phyloP scores from a whole-genome alignment of 2,797 vertebrate species.

The Allobates femoralis region DNA sequence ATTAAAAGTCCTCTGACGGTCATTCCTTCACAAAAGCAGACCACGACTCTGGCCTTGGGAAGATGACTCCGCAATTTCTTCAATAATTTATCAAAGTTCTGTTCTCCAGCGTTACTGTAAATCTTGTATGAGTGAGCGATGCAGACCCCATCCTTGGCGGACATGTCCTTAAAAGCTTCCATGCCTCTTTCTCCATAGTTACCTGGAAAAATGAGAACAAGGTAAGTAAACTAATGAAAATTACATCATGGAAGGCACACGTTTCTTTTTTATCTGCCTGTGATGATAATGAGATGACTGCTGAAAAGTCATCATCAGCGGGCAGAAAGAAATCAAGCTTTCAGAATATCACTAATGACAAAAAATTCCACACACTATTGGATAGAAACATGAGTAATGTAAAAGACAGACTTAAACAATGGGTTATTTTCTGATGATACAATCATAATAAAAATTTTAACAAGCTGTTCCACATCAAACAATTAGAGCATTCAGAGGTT shows the following conservation, averaged over 20 bases:
- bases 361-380: no score
- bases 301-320: no score
- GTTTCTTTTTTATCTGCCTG: background rate
- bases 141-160: slow-evolving; percentile 95
- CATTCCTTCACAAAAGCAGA: slow-evolving; percentile 98
- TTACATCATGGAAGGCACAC: no score
- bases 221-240: background rate
- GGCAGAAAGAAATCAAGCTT: no score
- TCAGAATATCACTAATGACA: no score
- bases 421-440: no score
- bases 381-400: no score
- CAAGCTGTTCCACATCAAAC: no score
- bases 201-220: slow-evolving; percentile 74
- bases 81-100: slow-evolving; percentile 94
- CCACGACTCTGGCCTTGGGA: slow-evolving; percentile 96
- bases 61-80: slow-evolving; percentile 87
- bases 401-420: no score
- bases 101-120: slow-evolving; percentile 96
- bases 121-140: slow-evolving; percentile 99
- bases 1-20: slow-evolving; percentile 94
- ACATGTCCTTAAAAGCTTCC: slow-evolving; percentile 98
- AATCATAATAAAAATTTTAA: no score
- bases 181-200: slow-evolving; percentile 99
- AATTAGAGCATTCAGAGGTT: no score
- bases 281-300: no score